Evolutionary conservation across 1,140 invertebrate genomes (phyloP), one percentile per base, ranked within the genome.

Genomic region (Drosophila truncata): DNA sequence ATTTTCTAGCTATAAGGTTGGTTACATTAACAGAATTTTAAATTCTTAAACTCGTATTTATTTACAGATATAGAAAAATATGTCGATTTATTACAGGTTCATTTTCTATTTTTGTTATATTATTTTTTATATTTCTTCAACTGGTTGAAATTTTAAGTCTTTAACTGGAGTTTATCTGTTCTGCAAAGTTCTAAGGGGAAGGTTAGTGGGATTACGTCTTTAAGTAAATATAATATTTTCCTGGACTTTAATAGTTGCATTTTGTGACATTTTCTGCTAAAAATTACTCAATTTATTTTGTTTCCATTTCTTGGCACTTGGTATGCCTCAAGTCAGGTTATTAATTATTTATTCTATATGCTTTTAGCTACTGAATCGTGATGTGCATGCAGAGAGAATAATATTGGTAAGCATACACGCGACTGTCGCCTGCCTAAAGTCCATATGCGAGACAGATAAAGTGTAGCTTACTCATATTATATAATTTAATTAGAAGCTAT

Each of bases 281-380:
- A 18, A 25, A 25, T 11, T 8, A 5, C 20, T 3, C 7, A 37
- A 4, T 33, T 50, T 46, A 3, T 1, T 39, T 31, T 10, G 13
- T 18, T 35, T 37, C 37, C 5, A 66, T 23, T 16, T 35, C 23
- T 65, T 54, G 37, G 55, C 55, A 50, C 47, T 70, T 62, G 57
- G 33, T 66, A 47, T 65, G 47, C 57, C 33, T 67, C 78, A 85
- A 79, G 74, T 67, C 46, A 66, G 49, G n/a, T 50, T 61, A 70
- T 76, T 16, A 61, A 69, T 69, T 49, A 73, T 52, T 47, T 65
- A 77, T 72, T 72, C 63, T 59, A 60, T 62, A 49, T 47, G 60
- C 37, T 50, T 65, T 62, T 71, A 44, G 67, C 61, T 33, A 39
- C 4, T 20, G n/a, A 20, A 10, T 11, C 66, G 73, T 86, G 82